Percentiles rank a stretch among this genome's conserved stretches.
Evolutionary conservation across 2,797 vertebrate genomes (phyloP).

Genomic region (Gymnoscopelus braueri): DNA sequence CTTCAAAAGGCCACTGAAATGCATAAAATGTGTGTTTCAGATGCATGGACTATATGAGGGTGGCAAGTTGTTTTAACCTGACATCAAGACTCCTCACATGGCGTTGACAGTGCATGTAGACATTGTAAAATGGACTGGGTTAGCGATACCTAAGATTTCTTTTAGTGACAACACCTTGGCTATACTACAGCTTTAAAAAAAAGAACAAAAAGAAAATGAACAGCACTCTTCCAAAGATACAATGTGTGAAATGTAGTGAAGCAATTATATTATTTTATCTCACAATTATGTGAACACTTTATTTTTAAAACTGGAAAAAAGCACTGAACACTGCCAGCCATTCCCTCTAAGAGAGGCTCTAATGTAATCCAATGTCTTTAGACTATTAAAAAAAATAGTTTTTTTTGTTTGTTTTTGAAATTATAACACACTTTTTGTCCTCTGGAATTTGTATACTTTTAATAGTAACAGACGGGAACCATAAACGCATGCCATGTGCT

Average conservation of each 20-base stretch:
- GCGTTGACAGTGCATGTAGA: slow-evolving; percentile 94
- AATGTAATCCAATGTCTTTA: slow-evolving; percentile 70
- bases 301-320: slow-evolving; percentile 68
- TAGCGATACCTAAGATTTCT: slow-evolving; percentile 81
- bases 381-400: slow-evolving; percentile 85
- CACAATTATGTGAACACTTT: slow-evolving; percentile 87
- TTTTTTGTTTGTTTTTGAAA: no score
- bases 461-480: slow-evolving; percentile 94
- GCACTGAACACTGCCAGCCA: slow-evolving; percentile 83
- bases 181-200: slow-evolving; percentile 86
- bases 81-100: slow-evolving; percentile 90
- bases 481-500: slow-evolving; percentile 95
- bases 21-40: slow-evolving; percentile 87
- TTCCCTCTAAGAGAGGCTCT: slow-evolving; percentile 74
- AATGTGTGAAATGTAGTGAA: slow-evolving; percentile 96
- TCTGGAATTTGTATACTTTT: slow-evolving; percentile 92
- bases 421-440: slow-evolving; percentile 87
- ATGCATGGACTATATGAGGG: slow-evolving; percentile 82
- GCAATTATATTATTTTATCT: slow-evolving; percentile 84
- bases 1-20: slow-evolving; percentile 99
- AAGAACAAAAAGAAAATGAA: slow-evolving; percentile 66
- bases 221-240: slow-evolving; percentile 94
- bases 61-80: slow-evolving; percentile 80
- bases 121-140: slow-evolving; percentile 83
- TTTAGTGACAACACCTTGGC: slow-evolving; percentile 88